These are phyloP conservation scores for Ips typographus DNA, from an alignment of 1,140 invertebrate genomes.

Conservation along the genomic window DNA sequence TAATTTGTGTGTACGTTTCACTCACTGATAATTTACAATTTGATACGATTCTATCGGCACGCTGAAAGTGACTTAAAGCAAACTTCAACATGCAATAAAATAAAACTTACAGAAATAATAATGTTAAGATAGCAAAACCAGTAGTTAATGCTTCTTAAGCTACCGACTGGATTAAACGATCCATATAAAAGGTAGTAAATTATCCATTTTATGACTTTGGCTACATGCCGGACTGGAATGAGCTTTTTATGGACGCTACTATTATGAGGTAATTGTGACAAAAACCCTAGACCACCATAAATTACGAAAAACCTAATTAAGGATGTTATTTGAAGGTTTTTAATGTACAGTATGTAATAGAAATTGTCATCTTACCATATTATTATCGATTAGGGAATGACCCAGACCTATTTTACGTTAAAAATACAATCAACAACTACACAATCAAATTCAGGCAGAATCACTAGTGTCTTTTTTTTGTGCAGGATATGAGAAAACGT, in stretches of 20 bases:
- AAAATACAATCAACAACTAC: too few relatives aligned
- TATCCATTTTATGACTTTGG: slow-evolving; percentile 11
- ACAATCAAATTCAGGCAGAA: too few relatives aligned
- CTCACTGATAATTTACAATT: slow-evolving; percentile 4
- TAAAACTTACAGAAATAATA: slow-evolving; percentile 6
- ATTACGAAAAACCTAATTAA: background rate
- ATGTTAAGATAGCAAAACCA: slow-evolving; percentile 9
- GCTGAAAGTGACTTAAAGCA: background rate
- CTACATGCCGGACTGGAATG: slow-evolving; percentile 10
- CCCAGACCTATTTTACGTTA: too few relatives aligned
- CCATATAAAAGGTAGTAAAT: slow-evolving; percentile 22
- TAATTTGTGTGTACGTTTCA: background rate
- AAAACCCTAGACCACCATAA: background rate
- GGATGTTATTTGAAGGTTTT: too few relatives aligned
- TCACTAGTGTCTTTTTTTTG: too few relatives aligned
- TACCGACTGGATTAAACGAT: slow-evolving; percentile 16
- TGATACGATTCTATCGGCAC: background rate
- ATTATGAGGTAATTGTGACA: background rate
- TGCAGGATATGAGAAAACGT: too few relatives aligned
- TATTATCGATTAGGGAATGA: too few relatives aligned
- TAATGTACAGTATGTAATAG: too few relatives aligned
- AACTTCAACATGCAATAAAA: slow-evolving; percentile 11
- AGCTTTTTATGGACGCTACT: slow-evolving; percentile 5
- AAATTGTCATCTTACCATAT: too few relatives aligned
- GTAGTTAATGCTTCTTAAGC: slow-evolving; percentile 15